These are phyloP conservation scores for Hypomecis atomaria DNA, from an alignment of 2,888 invertebrate genomes.

Conservation along the genomic window DNA sequence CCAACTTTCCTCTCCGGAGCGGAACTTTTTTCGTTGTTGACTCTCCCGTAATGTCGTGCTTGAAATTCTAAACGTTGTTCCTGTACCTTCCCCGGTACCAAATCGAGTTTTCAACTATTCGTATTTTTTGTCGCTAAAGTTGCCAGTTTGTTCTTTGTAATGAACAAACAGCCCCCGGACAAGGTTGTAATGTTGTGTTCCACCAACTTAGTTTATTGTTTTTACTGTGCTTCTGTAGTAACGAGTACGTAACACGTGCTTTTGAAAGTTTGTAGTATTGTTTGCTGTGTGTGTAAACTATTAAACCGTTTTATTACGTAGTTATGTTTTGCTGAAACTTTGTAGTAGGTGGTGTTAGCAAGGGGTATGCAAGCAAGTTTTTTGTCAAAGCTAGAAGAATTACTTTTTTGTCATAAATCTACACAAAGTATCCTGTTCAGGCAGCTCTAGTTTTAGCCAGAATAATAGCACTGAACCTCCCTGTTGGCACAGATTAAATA, in stretches of 20 bases:
- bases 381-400: no score
- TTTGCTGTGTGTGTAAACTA: neutral
- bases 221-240: neutral
- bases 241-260: neutral
- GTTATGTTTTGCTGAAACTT: neutral
- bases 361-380: no score
- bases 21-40: constrained; percentile 47
- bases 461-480: no score
- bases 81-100: constrained; percentile 42
- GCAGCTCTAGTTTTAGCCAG: no score
- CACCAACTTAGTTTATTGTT: constrained; percentile 8
- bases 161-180: constrained; percentile 32
- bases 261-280: neutral
- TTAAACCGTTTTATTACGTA: neutral
- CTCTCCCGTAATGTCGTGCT: constrained; percentile 50
- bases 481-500: no score
- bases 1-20: constrained; percentile 37
- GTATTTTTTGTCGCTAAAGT: constrained; percentile 40
- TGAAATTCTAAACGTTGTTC: constrained; percentile 54
- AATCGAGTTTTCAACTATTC: constrained; percentile 53
- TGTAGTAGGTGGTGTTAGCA: neutral
- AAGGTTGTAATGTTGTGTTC: constrained; percentile 4
- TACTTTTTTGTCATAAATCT: no score
- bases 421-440: no score
- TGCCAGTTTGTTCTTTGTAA: constrained; percentile 40